phyloP scores from a whole-genome alignment of 92 coral and sea anemone species.

The Actinostola sp. region DNA sequence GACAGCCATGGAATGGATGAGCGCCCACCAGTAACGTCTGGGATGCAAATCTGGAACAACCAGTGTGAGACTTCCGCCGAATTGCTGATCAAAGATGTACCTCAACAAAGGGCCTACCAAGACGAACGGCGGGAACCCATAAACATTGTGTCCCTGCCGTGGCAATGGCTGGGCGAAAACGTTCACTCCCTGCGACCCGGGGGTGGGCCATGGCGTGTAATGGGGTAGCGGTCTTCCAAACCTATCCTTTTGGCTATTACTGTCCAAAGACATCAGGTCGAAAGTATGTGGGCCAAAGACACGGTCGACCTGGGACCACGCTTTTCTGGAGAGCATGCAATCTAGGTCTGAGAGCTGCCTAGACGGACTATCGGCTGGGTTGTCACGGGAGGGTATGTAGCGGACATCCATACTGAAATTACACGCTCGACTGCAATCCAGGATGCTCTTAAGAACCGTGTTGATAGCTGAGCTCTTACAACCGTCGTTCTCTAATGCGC shows the following conservation, averaged over 20 bases:
- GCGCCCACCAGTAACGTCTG: background rate
- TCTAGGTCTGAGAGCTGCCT: background rate
- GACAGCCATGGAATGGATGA: background rate
- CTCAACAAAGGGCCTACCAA: background rate
- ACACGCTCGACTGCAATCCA: background rate
- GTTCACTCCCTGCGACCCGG: too few species aligned
- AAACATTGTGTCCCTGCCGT: too few species aligned
- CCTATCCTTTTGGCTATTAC: too few species aligned
- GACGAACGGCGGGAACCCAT: too few species aligned
- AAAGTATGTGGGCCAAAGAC: too few species aligned
- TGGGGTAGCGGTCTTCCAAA: too few species aligned
- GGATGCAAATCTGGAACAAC: background rate
- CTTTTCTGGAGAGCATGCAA: too few species aligned
- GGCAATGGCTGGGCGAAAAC: too few species aligned
- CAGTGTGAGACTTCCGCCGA: background rate
- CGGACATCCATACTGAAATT: background rate
- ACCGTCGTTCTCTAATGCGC: slow-evolving; percentile 31
- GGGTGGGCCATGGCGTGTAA: too few species aligned
- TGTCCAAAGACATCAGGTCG: too few species aligned
- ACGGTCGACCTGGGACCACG: too few species aligned
- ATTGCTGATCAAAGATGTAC: background rate
- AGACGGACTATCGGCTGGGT: slow-evolving; percentile 8
- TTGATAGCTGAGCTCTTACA: slow-evolving; percentile 21
- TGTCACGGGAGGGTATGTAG: background rate
- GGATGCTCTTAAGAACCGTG: too few species aligned